These are phyloP conservation scores for Clarias magur DNA, from an alignment of 2,113 vertebrate species.

Conservation along the genomic window DNA sequence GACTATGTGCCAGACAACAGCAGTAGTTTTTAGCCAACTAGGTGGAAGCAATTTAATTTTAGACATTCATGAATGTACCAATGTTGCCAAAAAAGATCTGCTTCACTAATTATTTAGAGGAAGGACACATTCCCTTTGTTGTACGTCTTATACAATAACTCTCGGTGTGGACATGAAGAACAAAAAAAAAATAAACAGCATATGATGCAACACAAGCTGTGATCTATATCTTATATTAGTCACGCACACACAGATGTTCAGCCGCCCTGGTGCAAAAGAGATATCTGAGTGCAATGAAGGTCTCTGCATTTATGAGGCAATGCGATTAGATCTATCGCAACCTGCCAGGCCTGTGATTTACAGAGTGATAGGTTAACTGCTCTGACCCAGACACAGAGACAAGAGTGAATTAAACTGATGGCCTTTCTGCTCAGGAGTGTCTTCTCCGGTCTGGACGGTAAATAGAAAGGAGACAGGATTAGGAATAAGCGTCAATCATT, in stretches of 20 bases:
- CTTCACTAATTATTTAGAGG: neutral
- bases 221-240: neutral
- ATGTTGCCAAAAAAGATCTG: neutral
- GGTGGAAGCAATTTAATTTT: neutral
- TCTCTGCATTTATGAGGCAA: constrained; percentile 36
- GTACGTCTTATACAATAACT: neutral
- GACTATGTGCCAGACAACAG: constrained; percentile 20
- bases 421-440: constrained; percentile 25
- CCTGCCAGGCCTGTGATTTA: constrained; percentile 37
- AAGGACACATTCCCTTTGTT: neutral
- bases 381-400: constrained; percentile 33
- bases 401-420: constrained; percentile 37
- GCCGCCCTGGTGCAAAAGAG: neutral
- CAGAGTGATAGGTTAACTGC: constrained; percentile 41
- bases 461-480: neutral
- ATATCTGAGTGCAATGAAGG: neutral
- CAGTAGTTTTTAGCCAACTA: neutral
- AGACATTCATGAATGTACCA: neutral
- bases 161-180: neutral
- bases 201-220: neutral
- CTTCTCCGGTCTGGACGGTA: neutral
- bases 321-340: constrained; percentile 34
- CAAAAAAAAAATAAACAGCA: neutral
- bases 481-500: neutral
- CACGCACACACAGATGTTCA: neutral